Evolutionary conservation across 2,888 invertebrate genomes (phyloP).

Genomic region (Drosophila hamatofila): DNA sequence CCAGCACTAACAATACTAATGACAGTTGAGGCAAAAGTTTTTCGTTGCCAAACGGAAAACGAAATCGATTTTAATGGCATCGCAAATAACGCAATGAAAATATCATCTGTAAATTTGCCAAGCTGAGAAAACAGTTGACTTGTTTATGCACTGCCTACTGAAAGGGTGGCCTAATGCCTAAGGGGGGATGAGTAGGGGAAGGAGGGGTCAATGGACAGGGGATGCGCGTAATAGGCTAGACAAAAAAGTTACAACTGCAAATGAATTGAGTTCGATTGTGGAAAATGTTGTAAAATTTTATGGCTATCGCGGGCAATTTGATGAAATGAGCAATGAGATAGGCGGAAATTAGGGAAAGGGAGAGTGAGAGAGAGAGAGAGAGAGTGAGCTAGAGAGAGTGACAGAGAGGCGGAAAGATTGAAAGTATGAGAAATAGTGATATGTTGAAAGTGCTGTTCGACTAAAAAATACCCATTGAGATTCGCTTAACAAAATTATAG

Average conservation of each 20-base stretch:
- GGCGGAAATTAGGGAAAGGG: no score
- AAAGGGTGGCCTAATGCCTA: not conserved
- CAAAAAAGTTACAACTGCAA: constrained; percentile 59
- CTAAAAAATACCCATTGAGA: constrained; percentile 18
- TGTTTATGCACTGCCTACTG: constrained; percentile 58
- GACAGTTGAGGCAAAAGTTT: constrained; percentile 76
- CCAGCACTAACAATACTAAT: constrained; percentile 71
- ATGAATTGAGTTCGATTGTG: constrained; percentile 60
- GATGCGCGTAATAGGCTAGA: constrained; percentile 3
- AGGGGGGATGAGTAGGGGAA: no score
- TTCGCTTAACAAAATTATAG: not conserved
- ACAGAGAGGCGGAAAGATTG: not conserved
- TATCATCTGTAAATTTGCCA: constrained; percentile 66
- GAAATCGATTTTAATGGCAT: constrained; percentile 79
- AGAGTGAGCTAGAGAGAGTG: not conserved
- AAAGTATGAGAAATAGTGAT: not conserved
- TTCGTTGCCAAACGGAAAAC: constrained; percentile 35
- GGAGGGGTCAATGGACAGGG: not conserved
- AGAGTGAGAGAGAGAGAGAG: not conserved
- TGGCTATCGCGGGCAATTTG: constrained; percentile 66
- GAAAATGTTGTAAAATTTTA: constrained; percentile 73
- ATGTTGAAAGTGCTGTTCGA: not conserved
- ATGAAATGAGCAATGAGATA: constrained; percentile 50
- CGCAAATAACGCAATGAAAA: constrained; percentile 74
- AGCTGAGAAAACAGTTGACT: constrained; percentile 53